phyloP scores from a whole-genome alignment of 37 sponge, comb jelly and placozoan genomes.

The Hormiphora californensis region DNA sequence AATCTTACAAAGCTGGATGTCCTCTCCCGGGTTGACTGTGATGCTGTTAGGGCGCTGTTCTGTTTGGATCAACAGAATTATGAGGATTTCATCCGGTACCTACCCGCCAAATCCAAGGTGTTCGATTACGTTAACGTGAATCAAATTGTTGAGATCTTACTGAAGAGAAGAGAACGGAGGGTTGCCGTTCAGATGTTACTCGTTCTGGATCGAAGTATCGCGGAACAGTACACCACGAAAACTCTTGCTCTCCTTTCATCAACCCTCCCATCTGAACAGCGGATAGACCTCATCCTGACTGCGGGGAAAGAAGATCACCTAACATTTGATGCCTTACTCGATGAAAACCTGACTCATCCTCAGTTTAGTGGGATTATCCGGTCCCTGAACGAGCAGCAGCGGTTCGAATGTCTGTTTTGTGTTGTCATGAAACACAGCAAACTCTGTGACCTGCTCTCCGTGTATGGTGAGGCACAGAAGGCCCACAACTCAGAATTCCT shows the following conservation, averaged over 20 bases:
- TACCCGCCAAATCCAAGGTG: background rate
- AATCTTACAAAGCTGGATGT: background rate
- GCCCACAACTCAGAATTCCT: background rate
- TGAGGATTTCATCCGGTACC: background rate
- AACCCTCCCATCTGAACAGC: background rate
- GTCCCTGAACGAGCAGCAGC: conserved; percentile 2
- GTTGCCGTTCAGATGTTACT: background rate
- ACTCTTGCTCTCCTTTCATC: background rate
- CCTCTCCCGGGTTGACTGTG: background rate
- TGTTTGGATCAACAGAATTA: background rate
- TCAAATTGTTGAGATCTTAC: background rate
- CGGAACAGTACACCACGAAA: background rate
- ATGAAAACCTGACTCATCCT: background rate
- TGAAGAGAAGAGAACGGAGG: background rate
- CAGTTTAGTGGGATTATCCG: background rate
- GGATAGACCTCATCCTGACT: background rate
- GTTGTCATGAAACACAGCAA: background rate
- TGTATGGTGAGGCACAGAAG: background rate
- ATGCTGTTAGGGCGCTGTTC: conserved; percentile 19
- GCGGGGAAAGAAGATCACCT: background rate
- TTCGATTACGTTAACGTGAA: conserved; percentile 4
- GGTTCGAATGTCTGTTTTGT: conserved; percentile 8
- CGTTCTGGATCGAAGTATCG: background rate
- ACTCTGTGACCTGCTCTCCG: background rate
- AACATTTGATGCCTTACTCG: background rate